Evolutionary conservation across 1,140 invertebrate genomes (phyloP), one percentile per base, ranked within the genome.

Genomic region (Anoplophora glabripennis): DNA sequence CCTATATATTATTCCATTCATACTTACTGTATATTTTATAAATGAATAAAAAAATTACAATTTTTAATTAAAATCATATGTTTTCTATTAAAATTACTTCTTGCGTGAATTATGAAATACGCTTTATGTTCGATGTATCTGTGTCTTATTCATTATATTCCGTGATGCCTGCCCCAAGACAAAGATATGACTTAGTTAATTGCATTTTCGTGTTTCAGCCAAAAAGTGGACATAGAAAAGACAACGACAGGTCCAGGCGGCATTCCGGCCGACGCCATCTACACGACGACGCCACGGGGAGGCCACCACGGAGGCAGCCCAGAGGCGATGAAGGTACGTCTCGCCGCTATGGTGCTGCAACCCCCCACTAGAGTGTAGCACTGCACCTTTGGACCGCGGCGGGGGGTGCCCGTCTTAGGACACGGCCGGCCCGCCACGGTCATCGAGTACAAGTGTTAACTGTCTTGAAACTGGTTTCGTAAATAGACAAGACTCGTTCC

Each of bases 301-400:
- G 63, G 57, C 18, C 11, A 41, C 17, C 56, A 48, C 33, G 59
- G 59, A 11, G 59, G 47, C 21, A 64, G 67, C 28, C 70, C 67
- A 37, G 86, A 83, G 72, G 86, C 86, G 74, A 86, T 88, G 83
- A 87, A 88, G 85, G 86, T 88, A 80, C 86, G 86, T 77, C 84
- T 87, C 72, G 86, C 86, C 71, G 85, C 86, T 72, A 86, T 88
- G 79, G 85, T 88, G 76, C 83, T 88, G 75, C 86, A 88, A 80
- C 85, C 86, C 63, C 86, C 86, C 76, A 88, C 86, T 81, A 86
- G 85, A 80, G 86, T 89, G 82, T 88, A 86, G 84, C 81, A 81
- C 71, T 72, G 72, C 72, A 75, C 72, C 35, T 21, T 53, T 42
- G 45, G 53, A 47, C 33, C 52, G 55, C 46, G 51, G 18, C 44